A percentile compares a stretch with the other conserved stretches of the same genome.
Evolutionary conservation across 2,113 vertebrate genomes (phyloP).

Genomic region (Tautogolabrus adspersus): DNA sequence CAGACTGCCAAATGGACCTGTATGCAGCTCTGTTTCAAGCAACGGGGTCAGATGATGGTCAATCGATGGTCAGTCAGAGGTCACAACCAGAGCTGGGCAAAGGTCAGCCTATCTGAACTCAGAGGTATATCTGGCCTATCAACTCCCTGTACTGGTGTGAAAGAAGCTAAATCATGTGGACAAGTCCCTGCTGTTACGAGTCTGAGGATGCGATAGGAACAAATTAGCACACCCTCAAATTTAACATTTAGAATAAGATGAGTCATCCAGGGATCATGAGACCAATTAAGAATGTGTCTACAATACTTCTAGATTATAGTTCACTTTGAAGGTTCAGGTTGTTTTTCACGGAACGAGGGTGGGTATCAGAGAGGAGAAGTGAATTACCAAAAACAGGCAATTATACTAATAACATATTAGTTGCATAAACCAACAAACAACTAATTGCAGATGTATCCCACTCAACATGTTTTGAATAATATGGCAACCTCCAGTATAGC

Average conservation of each 20-base stretch:
- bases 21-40: conserved; percentile 58
- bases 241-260: background rate
- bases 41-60: conserved; percentile 84
- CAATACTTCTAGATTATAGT: conserved; percentile 15
- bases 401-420: conserved; percentile 62
- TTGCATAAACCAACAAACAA: conserved; percentile 45
- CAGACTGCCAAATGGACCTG: conserved; percentile 59
- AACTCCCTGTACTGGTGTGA: conserved; percentile 34
- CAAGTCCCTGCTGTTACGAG: conserved; percentile 26
- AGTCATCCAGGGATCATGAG: conserved; percentile 8
- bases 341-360: conserved; percentile 10
- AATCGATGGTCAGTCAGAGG: conserved; percentile 82
- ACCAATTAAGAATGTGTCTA: conserved; percentile 10
- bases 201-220: conserved; percentile 28
- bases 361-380: conserved; percentile 22
- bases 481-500: conserved; percentile 40
- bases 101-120: conserved; percentile 73
- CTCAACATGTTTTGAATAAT: conserved; percentile 64
- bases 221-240: conserved; percentile 9
- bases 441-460: conserved; percentile 53
- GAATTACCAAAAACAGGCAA: conserved; percentile 57
- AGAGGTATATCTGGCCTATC: conserved; percentile 64
- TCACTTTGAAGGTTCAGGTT: conserved; percentile 12
- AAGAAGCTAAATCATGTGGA: conserved; percentile 60
- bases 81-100: conserved; percentile 63